These are phyloP conservation scores for Alexandromys fortis DNA, from an alignment of 2,113 vertebrate species.

Conservation along the genomic window DNA sequence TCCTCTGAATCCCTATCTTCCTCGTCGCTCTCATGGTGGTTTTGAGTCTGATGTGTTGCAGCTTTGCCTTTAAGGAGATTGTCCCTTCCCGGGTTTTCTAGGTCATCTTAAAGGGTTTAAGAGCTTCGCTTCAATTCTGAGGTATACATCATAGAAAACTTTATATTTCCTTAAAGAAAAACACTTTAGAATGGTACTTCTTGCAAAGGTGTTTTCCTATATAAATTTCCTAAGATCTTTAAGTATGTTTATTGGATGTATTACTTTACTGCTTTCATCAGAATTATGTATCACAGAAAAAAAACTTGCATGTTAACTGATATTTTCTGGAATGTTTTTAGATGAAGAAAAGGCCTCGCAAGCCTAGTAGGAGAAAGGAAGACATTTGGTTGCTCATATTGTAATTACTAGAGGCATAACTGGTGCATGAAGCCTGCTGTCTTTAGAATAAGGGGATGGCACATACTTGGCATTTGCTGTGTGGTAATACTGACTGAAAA, in stretches of 20 bases:
- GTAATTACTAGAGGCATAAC: not conserved
- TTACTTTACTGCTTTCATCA: not conserved
- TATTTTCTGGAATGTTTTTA: slow-evolving; percentile 10
- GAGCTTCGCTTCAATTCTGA: not conserved
- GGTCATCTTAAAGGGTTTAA: not conserved
- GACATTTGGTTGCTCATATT: not conserved
- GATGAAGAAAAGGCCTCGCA: not conserved
- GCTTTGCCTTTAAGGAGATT: not conserved
- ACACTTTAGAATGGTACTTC: too few species aligned
- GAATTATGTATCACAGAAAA: not conserved
- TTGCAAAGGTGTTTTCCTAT: not conserved
- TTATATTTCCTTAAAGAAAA: not conserved
- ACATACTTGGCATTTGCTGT: not conserved
- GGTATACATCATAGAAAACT: not conserved
- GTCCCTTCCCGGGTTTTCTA: not conserved
- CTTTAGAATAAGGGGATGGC: not conserved
- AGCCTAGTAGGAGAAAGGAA: not conserved
- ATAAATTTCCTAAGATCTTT: not conserved
- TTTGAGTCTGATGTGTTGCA: not conserved
- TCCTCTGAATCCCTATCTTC: not conserved
- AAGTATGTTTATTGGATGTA: not conserved
- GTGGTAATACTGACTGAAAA: not conserved
- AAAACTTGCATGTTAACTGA: not conserved
- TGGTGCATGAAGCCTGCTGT: not conserved
- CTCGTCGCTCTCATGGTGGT: not conserved